A percentile compares a stretch with the other conserved stretches of the same genome.
Conservation (phyloP, 2,888 invertebrate genomes). For the Zele albiditarsus region DNA sequence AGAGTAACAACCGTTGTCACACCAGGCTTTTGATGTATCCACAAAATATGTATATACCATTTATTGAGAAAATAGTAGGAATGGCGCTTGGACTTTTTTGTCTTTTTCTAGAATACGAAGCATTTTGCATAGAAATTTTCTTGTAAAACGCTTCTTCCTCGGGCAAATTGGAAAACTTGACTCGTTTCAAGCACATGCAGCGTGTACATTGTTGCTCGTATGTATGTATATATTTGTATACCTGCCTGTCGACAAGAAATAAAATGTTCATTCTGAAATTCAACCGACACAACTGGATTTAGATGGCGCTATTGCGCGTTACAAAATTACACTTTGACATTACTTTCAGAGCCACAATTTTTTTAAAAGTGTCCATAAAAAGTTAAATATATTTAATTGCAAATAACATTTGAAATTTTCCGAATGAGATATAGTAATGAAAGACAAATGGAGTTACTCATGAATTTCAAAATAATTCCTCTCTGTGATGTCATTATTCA, state of each 20-base stretch:
- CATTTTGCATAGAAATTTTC: slow-evolving; percentile 59
- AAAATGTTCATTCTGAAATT: slow-evolving; percentile 51
- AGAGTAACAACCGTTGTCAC: too few species aligned
- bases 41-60: not conserved
- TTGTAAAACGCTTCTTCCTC: slow-evolving; percentile 45
- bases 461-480: too few species aligned
- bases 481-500: too few species aligned
- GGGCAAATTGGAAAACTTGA: slow-evolving; percentile 62
- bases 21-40: too few species aligned
- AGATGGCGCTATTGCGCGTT: slow-evolving; percentile 8
- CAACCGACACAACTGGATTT: slow-evolving; percentile 9
- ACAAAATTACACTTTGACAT: slow-evolving; percentile 3
- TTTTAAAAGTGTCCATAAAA: too few species aligned
- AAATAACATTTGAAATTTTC: too few species aligned
- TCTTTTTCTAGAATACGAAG: slow-evolving; percentile 24
- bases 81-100: slow-evolving; percentile 19
- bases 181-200: slow-evolving; percentile 21
- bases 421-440: too few species aligned
- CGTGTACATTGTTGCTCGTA: not conserved
- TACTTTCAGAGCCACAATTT: not conserved
- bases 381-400: too few species aligned
- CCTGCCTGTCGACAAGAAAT: slow-evolving; percentile 36
- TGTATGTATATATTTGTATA: not conserved
- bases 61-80: not conserved
- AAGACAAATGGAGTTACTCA: too few species aligned